Base-by-base conservation (phyloP, 2,888 invertebrate species). In the Yponomeuta plumbellus region DNA sequence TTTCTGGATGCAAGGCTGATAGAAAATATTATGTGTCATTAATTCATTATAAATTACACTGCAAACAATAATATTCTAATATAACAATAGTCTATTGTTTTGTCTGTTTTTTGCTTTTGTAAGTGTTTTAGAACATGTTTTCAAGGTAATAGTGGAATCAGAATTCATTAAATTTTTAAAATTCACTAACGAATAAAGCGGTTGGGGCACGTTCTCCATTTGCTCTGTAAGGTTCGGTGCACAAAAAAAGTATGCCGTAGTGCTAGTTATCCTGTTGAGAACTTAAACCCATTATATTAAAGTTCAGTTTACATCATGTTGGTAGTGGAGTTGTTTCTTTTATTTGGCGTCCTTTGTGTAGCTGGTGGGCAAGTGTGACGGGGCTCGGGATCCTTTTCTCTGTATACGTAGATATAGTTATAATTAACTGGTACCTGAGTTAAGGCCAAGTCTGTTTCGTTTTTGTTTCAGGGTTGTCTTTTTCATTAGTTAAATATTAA, bases 341-440 rank as follows among this genome's bases (percentile, higher is more conserved):
- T 69, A 73, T 73, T 75, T 74, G 79, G 80, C 74, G 79, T 77
- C 80, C 78, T 83, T 88, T 88, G 87, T 90, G 80, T 78, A 88
- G 84, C 81, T 88, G 85, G 84, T 84, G 84, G 80, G 85, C 82
- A 78, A 85, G 88, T 87, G 88, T 87, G 88, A 86, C 88, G 86
- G 84, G 71, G 39, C 73, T 72, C 69, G 76, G 76, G 87, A 85
- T 89, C 88, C 88, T 88, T 89, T 84, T 85, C 80, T 85, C 73
- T 83, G 80, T 85, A 81, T 81, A 79, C 73, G 73, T 77, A 81
- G 74, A 71, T 80, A 80, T 80, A 79, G 79, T 79, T 83, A 87
- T 86, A 88, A 88, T 88, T 87, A 86, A 88, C 84, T 87, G 77
- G 81, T 90, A 90, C 90, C 90, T 90, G 90, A 80, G 83, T 80